Percentiles rank a stretch among this genome's conserved stretches.
Evolutionary conservation across 1,140 invertebrate species (phyloP).

Genomic region (Pomacea maculata): DNA sequence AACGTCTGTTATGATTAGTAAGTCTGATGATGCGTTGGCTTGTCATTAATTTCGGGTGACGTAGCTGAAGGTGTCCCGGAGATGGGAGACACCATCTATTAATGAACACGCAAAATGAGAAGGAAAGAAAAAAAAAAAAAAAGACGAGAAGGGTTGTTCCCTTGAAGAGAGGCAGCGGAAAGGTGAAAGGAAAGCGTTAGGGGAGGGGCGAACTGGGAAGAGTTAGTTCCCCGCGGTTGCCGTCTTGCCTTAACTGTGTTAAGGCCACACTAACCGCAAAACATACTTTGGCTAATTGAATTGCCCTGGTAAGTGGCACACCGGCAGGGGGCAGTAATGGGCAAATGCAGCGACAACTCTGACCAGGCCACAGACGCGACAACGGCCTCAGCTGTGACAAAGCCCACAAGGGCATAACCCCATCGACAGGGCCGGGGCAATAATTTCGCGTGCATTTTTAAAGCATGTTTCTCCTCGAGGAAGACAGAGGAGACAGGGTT

Average conservation of each 20-base stretch:
- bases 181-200: neutral
- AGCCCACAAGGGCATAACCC: too few species aligned
- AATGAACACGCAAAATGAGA: neutral
- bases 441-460: too few species aligned
- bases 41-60: too few species aligned
- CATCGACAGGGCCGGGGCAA: too few species aligned
- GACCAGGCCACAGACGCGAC: too few species aligned
- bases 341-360: too few species aligned
- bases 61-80: neutral
- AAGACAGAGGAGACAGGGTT: neutral
- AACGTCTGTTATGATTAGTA: neutral
- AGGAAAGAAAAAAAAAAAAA: neutral
- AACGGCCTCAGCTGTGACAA: too few species aligned
- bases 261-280: neutral
- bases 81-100: neutral
- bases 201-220: neutral
- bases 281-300: neutral
- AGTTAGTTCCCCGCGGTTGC: neutral
- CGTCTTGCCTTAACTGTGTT: constrained; percentile 1
- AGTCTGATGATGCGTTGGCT: neutral
- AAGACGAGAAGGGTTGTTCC: too few species aligned
- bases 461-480: neutral
- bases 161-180: neutral
- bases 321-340: too few species aligned
- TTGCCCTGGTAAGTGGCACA: neutral